Base-by-base conservation (phyloP, 2,888 invertebrate genomes). In the Coelopa pilipes region DNA sequence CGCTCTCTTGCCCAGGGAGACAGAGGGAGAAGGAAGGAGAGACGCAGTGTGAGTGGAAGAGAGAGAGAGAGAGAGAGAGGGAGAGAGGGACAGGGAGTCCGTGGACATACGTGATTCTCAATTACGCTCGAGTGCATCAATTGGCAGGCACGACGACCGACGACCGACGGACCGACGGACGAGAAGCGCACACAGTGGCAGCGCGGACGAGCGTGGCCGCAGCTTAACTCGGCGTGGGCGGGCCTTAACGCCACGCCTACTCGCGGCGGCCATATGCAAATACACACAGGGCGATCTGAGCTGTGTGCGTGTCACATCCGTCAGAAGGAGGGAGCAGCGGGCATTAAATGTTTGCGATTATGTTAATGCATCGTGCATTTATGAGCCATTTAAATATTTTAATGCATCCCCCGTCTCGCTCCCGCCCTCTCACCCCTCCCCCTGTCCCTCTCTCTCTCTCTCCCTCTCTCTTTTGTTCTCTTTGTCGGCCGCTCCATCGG, bases 101-200 rank as follows among this genome's bases (percentile, higher is more conserved):
- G 19, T 66, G 50, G 13, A 49, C 50, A 19, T 66, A 24, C 50
- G 66, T 66, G 50, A 49, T 47, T 17, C 66, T 50, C 15, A 24
- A 50, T 66, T 24, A 53, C 24, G 50, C 50, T 21, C 21, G 50
- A 49, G 4, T 47, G 50, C 50, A 50, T 15, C 65, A 47, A 17
- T 65, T 46, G 57, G 34, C 34, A 34, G 34, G 34, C 34, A 34
- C 34, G 34, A 34, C 7, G 34, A n/a, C n/a, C n/a, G n/a, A n/a
- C n/a, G n/a, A n/a, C n/a, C n/a, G n/a, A n/a, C n/a, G n/a, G n/a
- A n/a, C n/a, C n/a, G n/a, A n/a, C n/a, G 34, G 34, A 34, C 7
- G 34, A 34, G 7, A 34, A 34, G 34, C 34, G 7, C 34, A 34
- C 34, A 34, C 34, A 34, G 2, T 34, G 34, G 34, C 34, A 34